Base-by-base conservation (phyloP, 2,797 vertebrate species). In the Chiloscyllium punctatum region DNA sequence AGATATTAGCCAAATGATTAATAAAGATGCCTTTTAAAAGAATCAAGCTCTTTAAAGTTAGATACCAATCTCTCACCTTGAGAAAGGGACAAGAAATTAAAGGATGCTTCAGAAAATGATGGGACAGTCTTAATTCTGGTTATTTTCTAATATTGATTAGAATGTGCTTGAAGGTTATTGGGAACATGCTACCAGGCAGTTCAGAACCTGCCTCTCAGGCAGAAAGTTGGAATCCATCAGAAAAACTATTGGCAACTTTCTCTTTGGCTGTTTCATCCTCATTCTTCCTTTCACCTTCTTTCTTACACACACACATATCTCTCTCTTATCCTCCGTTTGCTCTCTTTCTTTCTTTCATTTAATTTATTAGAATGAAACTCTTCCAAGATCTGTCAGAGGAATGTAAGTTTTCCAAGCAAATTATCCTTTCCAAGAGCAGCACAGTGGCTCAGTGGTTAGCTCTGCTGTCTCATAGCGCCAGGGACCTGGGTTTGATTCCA, bases 1-100 rank as follows among this genome's bases (percentile, higher is more conserved):
- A 96, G 96, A 97, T 98, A 97, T 98, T 98, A 97, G 96, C 97
- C 97, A 97, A 98, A 98, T 98, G 98, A 97, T 98, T 97, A 97
- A 97, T 95, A 77, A 77, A 74, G 25, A 77, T 33, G 6, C 42
- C 30, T 95, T 30, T 16, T 3, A 74, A 71, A 91, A 71, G 42
- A 94, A 74, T 74, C 71, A 94, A 72, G 37, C 27, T 27, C 74
- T 72, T 72, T 74, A 18, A 94, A 74, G 94, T 51, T 94, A 51
- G 94, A 15, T 72, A 71, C 48, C 68, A 2, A 33, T 27, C 68
- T 7, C 94, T 30, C 18, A 13, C 94, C 27, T 95, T 77, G 15
- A 30, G 30, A 71, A 66, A 91, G 42, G 77, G 7, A 2, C 15
- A 53, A 21, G 71, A 18, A 27, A 51, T 25, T 72, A 71, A n/a